Conservation (phyloP, 2,113 vertebrate species). For the Petroica traversi region DNA sequence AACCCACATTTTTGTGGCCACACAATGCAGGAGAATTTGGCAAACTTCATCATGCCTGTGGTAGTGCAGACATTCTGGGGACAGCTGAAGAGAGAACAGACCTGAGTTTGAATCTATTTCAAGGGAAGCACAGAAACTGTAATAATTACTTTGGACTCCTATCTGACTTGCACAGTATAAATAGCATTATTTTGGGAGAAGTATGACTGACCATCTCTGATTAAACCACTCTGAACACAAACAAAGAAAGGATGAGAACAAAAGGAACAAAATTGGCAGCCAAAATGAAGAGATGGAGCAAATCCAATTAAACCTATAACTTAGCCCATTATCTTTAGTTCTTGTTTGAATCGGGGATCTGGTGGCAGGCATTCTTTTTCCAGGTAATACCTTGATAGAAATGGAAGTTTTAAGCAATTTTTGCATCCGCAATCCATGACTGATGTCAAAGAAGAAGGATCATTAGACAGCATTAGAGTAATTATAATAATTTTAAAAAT, state of each 20-base stretch:
- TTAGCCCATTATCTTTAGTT: slow-evolving; percentile 22
- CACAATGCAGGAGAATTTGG: background rate
- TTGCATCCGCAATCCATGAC: background rate
- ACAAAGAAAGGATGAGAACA: background rate
- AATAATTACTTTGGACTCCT: background rate
- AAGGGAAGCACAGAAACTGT: background rate
- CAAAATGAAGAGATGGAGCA: slow-evolving; percentile 7
- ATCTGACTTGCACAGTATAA: background rate
- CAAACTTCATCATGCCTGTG: background rate
- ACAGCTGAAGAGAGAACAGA: background rate
- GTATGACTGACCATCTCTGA: background rate
- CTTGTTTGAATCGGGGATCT: slow-evolving; percentile 9
- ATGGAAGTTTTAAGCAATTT: slow-evolving; percentile 37
- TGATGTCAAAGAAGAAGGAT: slow-evolving; percentile 12
- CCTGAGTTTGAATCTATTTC: background rate
- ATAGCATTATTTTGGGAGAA: background rate
- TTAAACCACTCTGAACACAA: background rate
- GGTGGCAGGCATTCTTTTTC: background rate
- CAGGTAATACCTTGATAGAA: slow-evolving; percentile 7
- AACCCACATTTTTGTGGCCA: background rate
- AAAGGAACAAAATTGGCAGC: background rate
- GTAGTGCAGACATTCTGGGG: background rate
- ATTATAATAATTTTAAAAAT: slow-evolving; percentile 29
- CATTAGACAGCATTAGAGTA: slow-evolving; percentile 7
- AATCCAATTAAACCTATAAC: slow-evolving; percentile 45